Evolutionary conservation across 2,797 vertebrate species (phyloP).

Genomic region (Otus scops): DNA sequence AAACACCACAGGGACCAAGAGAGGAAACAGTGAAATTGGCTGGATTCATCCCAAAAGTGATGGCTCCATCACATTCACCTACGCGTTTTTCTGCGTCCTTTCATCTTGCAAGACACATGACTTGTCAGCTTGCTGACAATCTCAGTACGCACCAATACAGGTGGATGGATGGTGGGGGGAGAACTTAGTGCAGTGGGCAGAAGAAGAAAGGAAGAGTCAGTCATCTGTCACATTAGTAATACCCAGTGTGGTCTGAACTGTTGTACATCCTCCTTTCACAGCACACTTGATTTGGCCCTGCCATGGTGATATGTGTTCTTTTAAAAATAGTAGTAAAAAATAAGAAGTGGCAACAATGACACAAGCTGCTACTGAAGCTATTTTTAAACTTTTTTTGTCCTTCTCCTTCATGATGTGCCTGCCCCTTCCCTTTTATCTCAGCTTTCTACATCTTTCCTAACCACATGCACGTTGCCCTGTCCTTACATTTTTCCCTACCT

Average conservation of each 20-base stretch:
- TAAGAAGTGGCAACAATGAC: not conserved
- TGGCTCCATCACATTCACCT: not conserved
- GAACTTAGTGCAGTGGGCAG: not conserved
- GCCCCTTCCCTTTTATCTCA: not conserved
- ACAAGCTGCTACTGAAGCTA: not conserved
- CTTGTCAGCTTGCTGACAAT: not conserved
- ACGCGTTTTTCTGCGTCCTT: not conserved
- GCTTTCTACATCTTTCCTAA: not conserved
- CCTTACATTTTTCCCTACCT: not conserved
- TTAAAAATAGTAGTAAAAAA: not conserved
- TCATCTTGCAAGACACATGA: not conserved
- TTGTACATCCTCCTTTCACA: not conserved
- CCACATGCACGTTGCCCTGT: fast-evolving
- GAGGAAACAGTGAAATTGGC: not conserved
- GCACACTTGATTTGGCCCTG: not conserved
- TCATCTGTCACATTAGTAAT: not conserved
- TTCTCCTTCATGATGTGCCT: not conserved
- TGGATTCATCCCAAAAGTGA: not conserved
- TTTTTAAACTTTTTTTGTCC: not conserved
- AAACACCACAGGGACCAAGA: not conserved
- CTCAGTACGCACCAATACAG: fast-evolving
- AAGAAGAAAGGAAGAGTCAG: not conserved
- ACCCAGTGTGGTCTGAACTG: not conserved
- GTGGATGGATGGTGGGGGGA: not conserved
- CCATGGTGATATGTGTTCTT: fast-evolving